Conservation (phyloP, 2,888 invertebrate genomes). For the Panorpa germanica region DNA sequence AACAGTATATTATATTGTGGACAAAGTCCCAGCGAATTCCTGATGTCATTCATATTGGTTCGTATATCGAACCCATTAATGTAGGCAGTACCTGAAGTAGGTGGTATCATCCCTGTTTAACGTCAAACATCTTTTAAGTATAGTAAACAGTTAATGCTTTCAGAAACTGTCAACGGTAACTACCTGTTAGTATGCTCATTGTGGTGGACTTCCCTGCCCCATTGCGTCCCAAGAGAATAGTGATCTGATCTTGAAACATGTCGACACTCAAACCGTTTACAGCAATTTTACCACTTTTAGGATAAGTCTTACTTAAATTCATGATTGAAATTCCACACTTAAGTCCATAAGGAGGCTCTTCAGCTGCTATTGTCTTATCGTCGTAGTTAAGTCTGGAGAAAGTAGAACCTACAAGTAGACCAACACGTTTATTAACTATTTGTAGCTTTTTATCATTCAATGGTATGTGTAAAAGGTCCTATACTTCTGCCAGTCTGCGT, state of each 20-base stretch:
- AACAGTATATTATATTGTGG: constrained; percentile 78
- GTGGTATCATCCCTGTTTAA: constrained; percentile 39
- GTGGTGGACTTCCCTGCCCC: constrained; percentile 91
- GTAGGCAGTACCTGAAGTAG: constrained; percentile 46
- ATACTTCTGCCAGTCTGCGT: no score
- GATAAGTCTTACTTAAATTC: constrained; percentile 43
- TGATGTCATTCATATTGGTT: constrained; percentile 37
- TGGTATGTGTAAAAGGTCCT: no score
- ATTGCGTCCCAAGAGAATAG: constrained; percentile 55
- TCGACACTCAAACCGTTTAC: constrained; percentile 55
- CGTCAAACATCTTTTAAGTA: constrained; percentile 5
- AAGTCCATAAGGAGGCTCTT: no score
- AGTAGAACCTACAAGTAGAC: constrained; percentile 29
- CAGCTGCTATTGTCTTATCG: constrained; percentile 68
- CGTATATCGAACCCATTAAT: constrained; percentile 53
- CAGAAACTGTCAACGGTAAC: no score
- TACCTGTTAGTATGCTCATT: constrained; percentile 78
- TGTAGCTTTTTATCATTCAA: no score
- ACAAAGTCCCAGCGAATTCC: constrained; percentile 57
- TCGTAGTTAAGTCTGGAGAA: constrained; percentile 54
- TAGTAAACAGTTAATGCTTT: neutral
- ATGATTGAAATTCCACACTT: constrained; percentile 32
- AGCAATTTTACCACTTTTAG: constrained; percentile 30
- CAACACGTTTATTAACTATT: constrained; percentile 2
- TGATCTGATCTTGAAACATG: constrained; percentile 79